Evolutionary conservation across 2,888 invertebrate species (phyloP), one percentile per base, ranked within the genome.

Genomic region (Tetranychus piercei): DNA sequence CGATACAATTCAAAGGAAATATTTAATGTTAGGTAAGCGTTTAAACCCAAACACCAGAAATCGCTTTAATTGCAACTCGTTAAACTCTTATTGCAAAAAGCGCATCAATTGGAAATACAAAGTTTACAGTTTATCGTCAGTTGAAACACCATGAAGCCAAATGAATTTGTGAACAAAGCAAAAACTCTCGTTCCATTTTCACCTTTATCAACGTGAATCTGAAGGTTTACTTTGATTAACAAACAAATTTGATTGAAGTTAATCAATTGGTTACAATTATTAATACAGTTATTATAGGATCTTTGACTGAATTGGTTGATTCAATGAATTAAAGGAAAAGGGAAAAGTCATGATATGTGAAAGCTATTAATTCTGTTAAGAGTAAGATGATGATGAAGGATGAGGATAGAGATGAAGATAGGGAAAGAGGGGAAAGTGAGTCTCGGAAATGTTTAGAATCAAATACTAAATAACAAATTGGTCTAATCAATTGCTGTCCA

Each of bases 1-100:
- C 81, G 93, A 94, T 83, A 89, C 89, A 64, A 90, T 91, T 44
- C 92, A 93, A 81, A 94, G 94, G 83, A 92, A 92, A 81, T 95
- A 92, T 84, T 85, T 95, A 20, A 74, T 77, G 64, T 77, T 79
- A 64, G 79, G 79, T 79, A 75, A 76, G 74, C 15, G 6, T 43
- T n/a, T 4, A 23, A 5, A 44, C 20, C 23, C 11, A 55, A 23
- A 23, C n/a, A 11, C 69, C n/a, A 15, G 7, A 11, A 1, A 23
- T 55, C 15, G 45, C 8, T 45, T 45, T 0, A 15, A 11, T 3
- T 45, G 45, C 8, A 11, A n/a, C n/a, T n/a, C n/a, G 1, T 55
- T 11, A 0, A 23, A 23, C 9, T 34, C 7, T 34, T 34, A 3
- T 3, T 23, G 23, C 23, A 34, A 34, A 34, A 34, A 34, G 34